Evolutionary conservation across 2,797 vertebrate species (phyloP).

Genomic region (Borostomias antarcticus): DNA sequence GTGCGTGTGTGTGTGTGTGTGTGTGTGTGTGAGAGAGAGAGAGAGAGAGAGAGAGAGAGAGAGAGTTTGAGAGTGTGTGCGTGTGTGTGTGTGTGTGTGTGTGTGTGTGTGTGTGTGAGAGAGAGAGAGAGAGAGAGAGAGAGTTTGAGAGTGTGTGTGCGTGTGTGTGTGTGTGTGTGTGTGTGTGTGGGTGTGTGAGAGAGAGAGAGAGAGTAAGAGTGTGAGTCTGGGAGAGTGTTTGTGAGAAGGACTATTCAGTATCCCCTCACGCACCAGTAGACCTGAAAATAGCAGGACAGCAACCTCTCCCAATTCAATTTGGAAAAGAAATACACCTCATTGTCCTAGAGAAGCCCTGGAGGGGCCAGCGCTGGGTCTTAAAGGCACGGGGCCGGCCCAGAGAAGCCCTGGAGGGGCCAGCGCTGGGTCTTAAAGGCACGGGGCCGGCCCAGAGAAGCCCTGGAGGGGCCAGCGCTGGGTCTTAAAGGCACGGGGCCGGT

Average conservation of each 20-base stretch:
- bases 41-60: too few species aligned
- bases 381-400: conserved; percentile 22
- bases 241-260: too few species aligned
- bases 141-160: too few species aligned
- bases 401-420: conserved; percentile 55
- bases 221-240: neutral
- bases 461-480: conserved; percentile 4
- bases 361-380: conserved; percentile 49
- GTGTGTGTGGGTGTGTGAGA: too few species aligned
- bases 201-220: neutral
- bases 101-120: neutral
- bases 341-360: conserved; percentile 48
- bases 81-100: too few species aligned
- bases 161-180: too few species aligned
- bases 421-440: conserved; percentile 44
- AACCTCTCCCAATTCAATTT: conserved; percentile 61
- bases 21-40: too few species aligned
- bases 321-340: too few species aligned
- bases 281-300: conserved; percentile 69
- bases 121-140: too few species aligned
- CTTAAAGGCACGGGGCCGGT: neutral
- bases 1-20: too few species aligned
- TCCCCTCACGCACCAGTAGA: conserved; percentile 67
- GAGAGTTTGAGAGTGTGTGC: too few species aligned
- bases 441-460: conserved; percentile 44